These are phyloP conservation scores for Megaustenia siamemsis DNA, from an alignment of 2,888 invertebrate species.

Conservation along the genomic window DNA sequence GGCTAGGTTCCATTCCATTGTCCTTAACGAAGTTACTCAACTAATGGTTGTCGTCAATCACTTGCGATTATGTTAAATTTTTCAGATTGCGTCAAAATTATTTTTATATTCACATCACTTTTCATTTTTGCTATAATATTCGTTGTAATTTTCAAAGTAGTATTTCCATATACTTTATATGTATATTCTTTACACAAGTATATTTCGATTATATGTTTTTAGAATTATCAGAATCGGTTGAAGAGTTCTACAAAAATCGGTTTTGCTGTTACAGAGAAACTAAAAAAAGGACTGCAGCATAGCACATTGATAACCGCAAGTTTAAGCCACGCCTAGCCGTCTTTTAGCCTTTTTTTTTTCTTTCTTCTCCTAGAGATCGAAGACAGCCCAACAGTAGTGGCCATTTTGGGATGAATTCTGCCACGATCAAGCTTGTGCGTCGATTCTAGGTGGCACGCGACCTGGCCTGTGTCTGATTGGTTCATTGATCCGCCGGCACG, in stretches of 20 bases:
- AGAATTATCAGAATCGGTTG: too few relatives aligned
- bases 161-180: too few relatives aligned
- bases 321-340: not conserved
- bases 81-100: too few relatives aligned
- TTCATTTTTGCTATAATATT: too few relatives aligned
- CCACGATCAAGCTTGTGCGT: not conserved
- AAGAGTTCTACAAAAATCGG: too few relatives aligned
- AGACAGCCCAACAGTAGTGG: not conserved
- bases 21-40: not conserved
- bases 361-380: not conserved
- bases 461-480: conserved; percentile 20
- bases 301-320: not conserved
- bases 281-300: not conserved
- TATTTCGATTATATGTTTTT: too few relatives aligned
- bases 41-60: not conserved
- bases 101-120: too few relatives aligned
- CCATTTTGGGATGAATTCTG: not conserved
- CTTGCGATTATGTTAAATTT: not conserved
- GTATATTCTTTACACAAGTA: too few relatives aligned
- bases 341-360: not conserved
- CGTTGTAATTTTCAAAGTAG: too few relatives aligned
- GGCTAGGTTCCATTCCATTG: not conserved
- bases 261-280: not conserved
- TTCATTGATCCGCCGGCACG: conserved; percentile 20
- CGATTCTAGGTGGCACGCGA: conserved; percentile 9